Base-by-base conservation (phyloP, 2,797 vertebrate genomes). In the Passerculus sandwichensis region DNA sequence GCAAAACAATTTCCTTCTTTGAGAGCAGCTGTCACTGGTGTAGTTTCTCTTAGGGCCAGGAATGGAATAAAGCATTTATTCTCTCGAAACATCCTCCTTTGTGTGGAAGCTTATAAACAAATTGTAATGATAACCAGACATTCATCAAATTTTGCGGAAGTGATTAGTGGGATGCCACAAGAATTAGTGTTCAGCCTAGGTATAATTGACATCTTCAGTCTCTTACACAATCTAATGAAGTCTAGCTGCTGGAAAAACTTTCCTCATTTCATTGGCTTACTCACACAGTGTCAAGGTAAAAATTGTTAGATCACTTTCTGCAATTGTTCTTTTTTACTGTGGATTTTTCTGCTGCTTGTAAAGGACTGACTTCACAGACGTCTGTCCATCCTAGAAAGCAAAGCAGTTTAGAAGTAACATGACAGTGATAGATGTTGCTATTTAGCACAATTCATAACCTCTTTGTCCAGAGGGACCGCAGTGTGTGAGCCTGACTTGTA, bases 1-100 rank as follows among this genome's bases (percentile, higher is more conserved):
- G 87, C 86, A 94, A 95, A 75, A 57, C 92, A 92, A 94, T 95
- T 94, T 94, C 86, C 82, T 79, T 91, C 88, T 74, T 80, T 86
- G 76, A 82, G 88, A 91, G 84, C 61, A 92, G 79, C 70, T 94
- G 87, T 85, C 81, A 78, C 74, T 95, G 90, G 57, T 91, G 69
- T 67, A 91, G 84, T 76, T 92, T 82, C 83, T 92, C 53, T 69
- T 69, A 77, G 25, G 75, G 61, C 78, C 65, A 87, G 91, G 86
- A 94, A 93, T 45, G 42, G 81, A 92, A 91, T 91, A 92, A 96
- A 94, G 84, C 71, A 67, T 89, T 91, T 94, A 75, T 91, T 42
- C 74, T 92, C 90, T 87, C 0, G 3, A 94, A 95, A 83, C 61
- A 50, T 45, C 57, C 40, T 76, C 53, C 60, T 93, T 67, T 19